These are phyloP conservation scores for Mareca strepera DNA, from an alignment of 2,797 vertebrate species.

Conservation along the genomic window DNA sequence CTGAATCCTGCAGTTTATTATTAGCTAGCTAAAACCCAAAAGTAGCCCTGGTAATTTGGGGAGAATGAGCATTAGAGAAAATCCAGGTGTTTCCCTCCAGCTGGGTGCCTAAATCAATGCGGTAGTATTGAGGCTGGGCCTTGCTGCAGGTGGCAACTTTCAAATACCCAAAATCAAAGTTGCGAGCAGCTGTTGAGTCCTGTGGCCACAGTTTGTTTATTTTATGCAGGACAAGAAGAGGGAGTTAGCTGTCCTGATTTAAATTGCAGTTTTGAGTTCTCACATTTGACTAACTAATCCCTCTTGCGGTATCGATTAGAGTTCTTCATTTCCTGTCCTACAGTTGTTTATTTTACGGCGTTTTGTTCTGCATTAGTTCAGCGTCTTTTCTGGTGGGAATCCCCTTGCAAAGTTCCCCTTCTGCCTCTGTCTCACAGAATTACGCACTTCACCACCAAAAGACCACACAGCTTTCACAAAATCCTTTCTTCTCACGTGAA, in stretches of 20 bases:
- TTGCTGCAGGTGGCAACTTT: constrained; percentile 34
- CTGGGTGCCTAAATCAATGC: neutral
- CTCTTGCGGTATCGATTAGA: constrained; percentile 2
- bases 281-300: constrained; percentile 49
- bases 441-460: neutral
- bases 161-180: neutral
- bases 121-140: neutral
- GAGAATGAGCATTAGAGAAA: neutral
- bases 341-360: constrained; percentile 50
- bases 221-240: neutral
- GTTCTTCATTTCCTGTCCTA: constrained; percentile 43
- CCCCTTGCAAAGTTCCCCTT: constrained; percentile 61
- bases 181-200: neutral
- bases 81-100: constrained; percentile 63
- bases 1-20: neutral
- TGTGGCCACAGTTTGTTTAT: neutral
- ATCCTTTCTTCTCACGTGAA: neutral
- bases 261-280: constrained; percentile 28
- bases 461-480: neutral
- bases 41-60: neutral
- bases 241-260: constrained; percentile 33
- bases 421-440: constrained; percentile 3
- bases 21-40: neutral
- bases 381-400: constrained; percentile 31
- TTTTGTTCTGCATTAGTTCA: neutral